Conservation (phyloP, 2,113 vertebrate species). For the Sterrhoptilus dennistouni region DNA sequence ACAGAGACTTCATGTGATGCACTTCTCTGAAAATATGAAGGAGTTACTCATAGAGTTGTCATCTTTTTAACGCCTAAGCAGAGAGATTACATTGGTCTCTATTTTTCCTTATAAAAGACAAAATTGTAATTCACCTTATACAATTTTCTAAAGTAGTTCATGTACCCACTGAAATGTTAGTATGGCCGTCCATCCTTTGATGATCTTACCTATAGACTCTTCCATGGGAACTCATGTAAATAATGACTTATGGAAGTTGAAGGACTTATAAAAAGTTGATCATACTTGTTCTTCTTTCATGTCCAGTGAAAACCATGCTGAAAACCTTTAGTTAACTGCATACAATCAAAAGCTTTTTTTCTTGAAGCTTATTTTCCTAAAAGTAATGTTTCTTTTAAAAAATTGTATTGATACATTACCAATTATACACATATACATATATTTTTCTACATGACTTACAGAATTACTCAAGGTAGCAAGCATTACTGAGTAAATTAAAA, state of each 20-base stretch:
- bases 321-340: constrained; percentile 44
- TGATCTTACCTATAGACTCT: background rate
- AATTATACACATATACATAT: background rate
- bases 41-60: background rate
- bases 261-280: background rate
- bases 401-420: constrained; percentile 48
- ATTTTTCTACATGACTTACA: constrained; percentile 25
- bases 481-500: constrained; percentile 33
- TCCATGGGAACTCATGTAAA: background rate
- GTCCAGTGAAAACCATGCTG: constrained; percentile 36
- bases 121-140: constrained; percentile 15
- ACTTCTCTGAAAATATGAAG: background rate
- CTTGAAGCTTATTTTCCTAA: constrained; percentile 24
- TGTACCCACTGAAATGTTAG: background rate
- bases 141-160: constrained; percentile 34
- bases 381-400: constrained; percentile 29
- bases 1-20: background rate
- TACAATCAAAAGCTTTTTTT: constrained; percentile 26
- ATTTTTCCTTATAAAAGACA: background rate
- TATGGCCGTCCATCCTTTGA: background rate
- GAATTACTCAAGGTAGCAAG: background rate
- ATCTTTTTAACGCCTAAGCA: background rate
- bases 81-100: constrained; percentile 14
- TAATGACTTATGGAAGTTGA: background rate
- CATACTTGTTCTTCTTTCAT: constrained; percentile 22